These are phyloP conservation scores for Philopedon plagiatum DNA, from an alignment of 2,888 invertebrate species.

Conservation along the genomic window DNA sequence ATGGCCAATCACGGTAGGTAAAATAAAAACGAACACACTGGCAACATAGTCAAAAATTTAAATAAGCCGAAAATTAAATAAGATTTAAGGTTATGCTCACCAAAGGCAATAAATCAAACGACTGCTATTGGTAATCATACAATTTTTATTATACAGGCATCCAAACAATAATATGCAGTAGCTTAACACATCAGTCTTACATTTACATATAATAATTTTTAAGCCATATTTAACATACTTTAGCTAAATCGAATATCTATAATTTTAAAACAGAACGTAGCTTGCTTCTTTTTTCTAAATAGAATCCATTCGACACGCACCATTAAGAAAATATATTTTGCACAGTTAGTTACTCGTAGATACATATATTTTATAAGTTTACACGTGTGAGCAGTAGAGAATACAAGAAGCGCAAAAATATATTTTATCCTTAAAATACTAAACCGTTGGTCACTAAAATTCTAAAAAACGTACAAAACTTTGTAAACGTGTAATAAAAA, in stretches of 20 bases:
- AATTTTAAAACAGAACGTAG: constrained; percentile 49
- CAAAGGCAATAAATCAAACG: neutral
- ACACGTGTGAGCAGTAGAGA: constrained; percentile 37
- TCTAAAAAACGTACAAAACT: constrained; percentile 39
- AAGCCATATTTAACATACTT: constrained; percentile 59
- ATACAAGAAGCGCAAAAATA: constrained; percentile 39
- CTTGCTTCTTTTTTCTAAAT: constrained; percentile 31
- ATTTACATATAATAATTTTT: constrained; percentile 61
- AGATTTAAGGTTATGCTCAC: too few species aligned
- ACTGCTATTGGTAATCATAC: constrained; percentile 55
- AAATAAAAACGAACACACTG: too few species aligned
- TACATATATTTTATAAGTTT: constrained; percentile 31
- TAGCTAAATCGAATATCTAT: constrained; percentile 54
- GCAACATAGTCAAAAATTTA: too few species aligned
- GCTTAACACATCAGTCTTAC: constrained; percentile 68
- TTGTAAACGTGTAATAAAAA: constrained; percentile 41
- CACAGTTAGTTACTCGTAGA: constrained; percentile 33
- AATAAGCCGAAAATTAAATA: too few species aligned
- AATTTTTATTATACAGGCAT: constrained; percentile 67
- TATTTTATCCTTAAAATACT: constrained; percentile 23
- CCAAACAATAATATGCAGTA: constrained; percentile 65
- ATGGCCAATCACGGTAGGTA: too few species aligned
- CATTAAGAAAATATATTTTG: constrained; percentile 48
- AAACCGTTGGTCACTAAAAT: constrained; percentile 31
- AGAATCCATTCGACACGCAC: constrained; percentile 36